Conservation (phyloP, 2,797 vertebrate genomes). For the Gymnodraco acuticeps region DNA sequence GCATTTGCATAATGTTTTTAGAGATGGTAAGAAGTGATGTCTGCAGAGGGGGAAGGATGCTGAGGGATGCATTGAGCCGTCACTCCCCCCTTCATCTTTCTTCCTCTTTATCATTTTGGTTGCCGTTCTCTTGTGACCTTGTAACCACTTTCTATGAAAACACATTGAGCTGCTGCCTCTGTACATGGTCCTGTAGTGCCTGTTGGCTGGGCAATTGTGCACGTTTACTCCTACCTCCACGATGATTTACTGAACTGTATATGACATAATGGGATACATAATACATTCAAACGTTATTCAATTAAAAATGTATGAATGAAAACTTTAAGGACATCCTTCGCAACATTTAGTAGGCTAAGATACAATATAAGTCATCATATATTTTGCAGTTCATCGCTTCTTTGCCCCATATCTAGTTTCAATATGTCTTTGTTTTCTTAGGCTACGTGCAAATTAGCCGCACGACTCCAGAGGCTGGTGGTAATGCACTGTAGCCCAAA, state of each 20-base stretch:
- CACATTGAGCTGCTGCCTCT: neutral
- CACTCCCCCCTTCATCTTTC: slow-evolving; percentile 40
- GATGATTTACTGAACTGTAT: neutral
- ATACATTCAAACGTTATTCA: neutral
- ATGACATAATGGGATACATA: neutral
- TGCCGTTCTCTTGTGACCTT: slow-evolving; percentile 50
- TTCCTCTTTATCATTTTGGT: slow-evolving; percentile 36
- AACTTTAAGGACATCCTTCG: neutral
- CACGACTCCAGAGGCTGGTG: neutral
- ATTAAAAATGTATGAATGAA: slow-evolving; percentile 15
- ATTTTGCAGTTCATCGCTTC: neutral
- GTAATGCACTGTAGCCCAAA: neutral
- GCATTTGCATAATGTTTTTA: slow-evolving; percentile 76
- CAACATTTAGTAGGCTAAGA: no score
- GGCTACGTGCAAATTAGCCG: no score
- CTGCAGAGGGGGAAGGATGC: slow-evolving; percentile 47
- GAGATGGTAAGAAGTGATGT: slow-evolving; percentile 59
- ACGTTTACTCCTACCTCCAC: neutral
- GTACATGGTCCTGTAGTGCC: neutral
- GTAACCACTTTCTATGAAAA: slow-evolving; percentile 26
- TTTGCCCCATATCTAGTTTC: neutral
- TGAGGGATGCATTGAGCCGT: slow-evolving; percentile 46
- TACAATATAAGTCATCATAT: neutral
- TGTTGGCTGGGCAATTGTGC: neutral
- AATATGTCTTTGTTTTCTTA: no score